A percentile compares a stretch with the other conserved stretches of the same genome.
Evolutionary conservation across 1,140 invertebrate species (phyloP).

Genomic region (Pogonognathellus flavescens): DNA sequence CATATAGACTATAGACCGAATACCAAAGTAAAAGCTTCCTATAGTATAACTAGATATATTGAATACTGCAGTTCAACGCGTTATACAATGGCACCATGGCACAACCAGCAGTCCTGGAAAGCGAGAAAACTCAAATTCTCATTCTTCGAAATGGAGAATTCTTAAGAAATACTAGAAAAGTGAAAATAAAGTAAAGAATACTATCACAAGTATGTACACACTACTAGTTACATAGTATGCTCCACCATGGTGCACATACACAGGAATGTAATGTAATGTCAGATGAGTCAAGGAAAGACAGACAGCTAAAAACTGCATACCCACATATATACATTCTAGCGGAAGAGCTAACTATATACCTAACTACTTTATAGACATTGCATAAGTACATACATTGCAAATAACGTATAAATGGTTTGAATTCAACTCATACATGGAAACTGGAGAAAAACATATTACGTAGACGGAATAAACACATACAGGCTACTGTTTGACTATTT

Average conservation of each 20-base stretch:
- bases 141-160: not conserved
- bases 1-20: not conserved
- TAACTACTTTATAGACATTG: too few relatives aligned
- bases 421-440: too few relatives aligned
- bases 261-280: not conserved
- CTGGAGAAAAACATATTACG: too few relatives aligned
- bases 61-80: not conserved
- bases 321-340: too few relatives aligned
- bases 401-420: too few relatives aligned
- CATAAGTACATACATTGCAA: too few relatives aligned
- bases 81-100: too few relatives aligned
- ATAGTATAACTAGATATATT: not conserved
- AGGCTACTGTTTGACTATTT: too few relatives aligned
- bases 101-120: not conserved
- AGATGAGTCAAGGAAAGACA: not conserved
- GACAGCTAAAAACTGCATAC: not conserved
- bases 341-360: too few relatives aligned
- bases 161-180: constrained; percentile 3
- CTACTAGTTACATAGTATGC: not conserved
- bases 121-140: constrained; percentile 40
- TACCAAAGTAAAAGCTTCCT: not conserved
- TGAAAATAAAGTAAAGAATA: constrained; percentile 10
- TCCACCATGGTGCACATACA: not conserved
- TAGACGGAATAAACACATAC: too few relatives aligned
- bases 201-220: constrained; percentile 28